These are phyloP conservation scores for Dendrocincla fuliginosa DNA, from an alignment of 2,797 vertebrate genomes.

Conservation along the genomic window DNA sequence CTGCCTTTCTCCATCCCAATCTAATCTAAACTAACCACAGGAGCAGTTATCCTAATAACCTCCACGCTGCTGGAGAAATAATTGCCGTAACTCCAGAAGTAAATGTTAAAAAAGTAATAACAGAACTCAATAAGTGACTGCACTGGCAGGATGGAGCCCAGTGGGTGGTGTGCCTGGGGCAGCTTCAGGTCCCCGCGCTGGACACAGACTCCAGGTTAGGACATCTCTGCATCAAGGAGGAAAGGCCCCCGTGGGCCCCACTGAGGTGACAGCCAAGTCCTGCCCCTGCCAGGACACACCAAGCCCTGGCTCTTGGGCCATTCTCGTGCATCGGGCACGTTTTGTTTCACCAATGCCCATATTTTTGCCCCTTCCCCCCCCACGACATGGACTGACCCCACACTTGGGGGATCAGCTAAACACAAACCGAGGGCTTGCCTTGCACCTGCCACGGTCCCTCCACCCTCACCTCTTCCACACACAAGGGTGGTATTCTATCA, in stretches of 20 bases:
- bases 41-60: not conserved
- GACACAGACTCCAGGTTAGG: not conserved
- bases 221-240: fast-evolving
- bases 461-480: not conserved
- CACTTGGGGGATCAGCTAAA: not conserved
- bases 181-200: not conserved
- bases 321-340: fast-evolving
- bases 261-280: not conserved
- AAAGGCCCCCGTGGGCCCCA: fast-evolving
- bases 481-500: fast-evolving
- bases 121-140: not conserved
- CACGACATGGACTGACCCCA: fast-evolving
- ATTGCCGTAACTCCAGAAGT: not conserved
- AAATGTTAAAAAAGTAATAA: not conserved
- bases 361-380: fast-evolving
- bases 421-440: not conserved
- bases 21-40: not conserved
- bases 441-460: not conserved
- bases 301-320: fast-evolving
- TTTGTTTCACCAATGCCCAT: fast-evolving
- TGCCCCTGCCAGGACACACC: not conserved
- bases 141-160: fast-evolving
- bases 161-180: fast-evolving
- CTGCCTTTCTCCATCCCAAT: not conserved
- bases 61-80: not conserved